Percentiles rank a stretch among this genome's conserved stretches.
These are phyloP conservation scores for Himantopus leucocephalus DNA, from an alignment of 2,113 vertebrate species.

Conservation along the genomic window DNA sequence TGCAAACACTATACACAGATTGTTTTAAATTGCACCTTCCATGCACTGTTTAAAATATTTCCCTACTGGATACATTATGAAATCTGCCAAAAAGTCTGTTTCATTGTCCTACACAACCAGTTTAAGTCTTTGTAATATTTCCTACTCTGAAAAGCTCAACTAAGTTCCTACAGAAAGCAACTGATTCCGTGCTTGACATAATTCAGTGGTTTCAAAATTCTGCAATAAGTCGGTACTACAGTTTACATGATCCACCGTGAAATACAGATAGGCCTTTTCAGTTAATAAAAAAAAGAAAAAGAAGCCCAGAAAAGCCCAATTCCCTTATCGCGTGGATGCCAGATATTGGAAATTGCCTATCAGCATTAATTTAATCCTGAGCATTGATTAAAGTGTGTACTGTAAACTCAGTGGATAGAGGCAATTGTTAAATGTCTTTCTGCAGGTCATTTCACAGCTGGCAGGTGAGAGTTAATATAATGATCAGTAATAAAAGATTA, in stretches of 20 bases:
- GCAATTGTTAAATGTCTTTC: slow-evolving; percentile 59
- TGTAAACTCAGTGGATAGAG: slow-evolving; percentile 47
- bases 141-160: neutral
- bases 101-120: slow-evolving; percentile 4
- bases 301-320: slow-evolving; percentile 45
- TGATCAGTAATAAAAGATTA: slow-evolving; percentile 67
- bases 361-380: slow-evolving; percentile 71
- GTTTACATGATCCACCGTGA: slow-evolving; percentile 53
- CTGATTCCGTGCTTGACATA: neutral
- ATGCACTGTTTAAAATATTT: neutral
- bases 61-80: neutral
- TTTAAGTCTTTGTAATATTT: neutral
- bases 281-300: slow-evolving; percentile 15
- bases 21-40: slow-evolving; percentile 25
- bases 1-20: neutral
- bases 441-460: slow-evolving; percentile 66
- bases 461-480: slow-evolving; percentile 67
- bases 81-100: slow-evolving; percentile 27
- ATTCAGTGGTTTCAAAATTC: slow-evolving; percentile 10
- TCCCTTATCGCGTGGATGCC: slow-evolving; percentile 60
- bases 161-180: slow-evolving; percentile 1
- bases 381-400: slow-evolving; percentile 66
- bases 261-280: slow-evolving; percentile 27
- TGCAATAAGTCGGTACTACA: neutral
- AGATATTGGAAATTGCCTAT: slow-evolving; percentile 69